Conservation (phyloP, 2,888 invertebrate genomes). For the Neocrepidodera transversa region DNA sequence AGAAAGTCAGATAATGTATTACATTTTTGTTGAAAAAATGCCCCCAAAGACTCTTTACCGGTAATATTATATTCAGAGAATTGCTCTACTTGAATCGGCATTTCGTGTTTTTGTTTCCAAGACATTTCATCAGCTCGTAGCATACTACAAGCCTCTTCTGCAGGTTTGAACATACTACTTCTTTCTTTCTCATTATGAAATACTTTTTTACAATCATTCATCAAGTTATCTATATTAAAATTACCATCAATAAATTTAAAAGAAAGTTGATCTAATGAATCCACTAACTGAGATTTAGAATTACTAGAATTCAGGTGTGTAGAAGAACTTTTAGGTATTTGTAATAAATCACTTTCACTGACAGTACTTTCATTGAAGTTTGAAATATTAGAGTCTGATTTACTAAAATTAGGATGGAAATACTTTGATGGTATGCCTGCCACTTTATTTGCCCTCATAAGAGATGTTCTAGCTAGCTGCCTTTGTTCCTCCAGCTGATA, state of each 20-base stretch:
- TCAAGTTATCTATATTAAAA: too few species aligned
- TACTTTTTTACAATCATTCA: conserved; percentile 44
- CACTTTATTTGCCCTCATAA: conserved; percentile 45
- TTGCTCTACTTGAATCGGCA: conserved; percentile 42
- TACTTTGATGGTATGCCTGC: conserved; percentile 50
- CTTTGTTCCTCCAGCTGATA: conserved; percentile 43
- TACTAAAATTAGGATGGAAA: too few species aligned
- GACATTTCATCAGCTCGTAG: conserved; percentile 59
- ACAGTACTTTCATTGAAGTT: conserved; percentile 48
- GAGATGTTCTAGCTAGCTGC: conserved; percentile 43
- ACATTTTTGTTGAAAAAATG: conserved; percentile 60
- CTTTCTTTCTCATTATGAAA: conserved; percentile 30
- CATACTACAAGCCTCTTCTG: conserved; percentile 57
- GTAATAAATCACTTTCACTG: conserved; percentile 52
- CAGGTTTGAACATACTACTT: conserved; percentile 51
- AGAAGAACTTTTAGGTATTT: conserved; percentile 46
- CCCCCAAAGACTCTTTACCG: conserved; percentile 56
- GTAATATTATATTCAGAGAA: conserved; percentile 24
- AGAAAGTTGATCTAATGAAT: conserved; percentile 45
- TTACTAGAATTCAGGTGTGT: too few species aligned
- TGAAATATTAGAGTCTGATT: conserved; percentile 38
- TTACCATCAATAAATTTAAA: conserved; percentile 44
- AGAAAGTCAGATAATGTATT: conserved; percentile 55
- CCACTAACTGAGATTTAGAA: conserved; percentile 32
- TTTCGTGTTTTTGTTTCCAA: conserved; percentile 55